These are phyloP conservation scores for Sinella curviseta DNA, from an alignment of 1,140 invertebrate genomes.

Conservation along the genomic window DNA sequence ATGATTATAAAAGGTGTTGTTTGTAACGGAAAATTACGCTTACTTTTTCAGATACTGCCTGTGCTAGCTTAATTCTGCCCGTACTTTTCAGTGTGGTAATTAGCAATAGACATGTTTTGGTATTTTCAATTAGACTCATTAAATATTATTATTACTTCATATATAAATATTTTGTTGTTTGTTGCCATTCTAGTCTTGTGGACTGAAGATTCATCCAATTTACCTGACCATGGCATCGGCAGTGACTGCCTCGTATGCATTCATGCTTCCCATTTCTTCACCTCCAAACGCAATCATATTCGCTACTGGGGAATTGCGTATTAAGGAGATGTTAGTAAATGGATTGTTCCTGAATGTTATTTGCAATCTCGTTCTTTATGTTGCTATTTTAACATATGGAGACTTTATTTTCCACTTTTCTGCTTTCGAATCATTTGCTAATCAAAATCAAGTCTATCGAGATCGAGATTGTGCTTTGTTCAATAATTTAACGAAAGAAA, in stretches of 20 bases:
- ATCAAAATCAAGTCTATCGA: background rate
- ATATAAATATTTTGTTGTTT: background rate
- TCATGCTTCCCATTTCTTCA: slow-evolving; percentile 70
- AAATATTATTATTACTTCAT: background rate
- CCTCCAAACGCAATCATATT: slow-evolving; percentile 93
- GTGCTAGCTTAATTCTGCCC: slow-evolving; percentile 76
- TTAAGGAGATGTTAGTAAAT: background rate
- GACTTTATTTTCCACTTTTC: background rate
- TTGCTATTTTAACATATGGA: background rate
- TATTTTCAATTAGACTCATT: background rate
- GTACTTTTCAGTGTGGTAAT: slow-evolving; percentile 74
- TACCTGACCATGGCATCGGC: slow-evolving; percentile 83
- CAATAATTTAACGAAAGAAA: background rate
- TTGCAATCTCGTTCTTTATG: slow-evolving; percentile 5
- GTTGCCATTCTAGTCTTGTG: slow-evolving; percentile 58
- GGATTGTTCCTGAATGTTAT: background rate
- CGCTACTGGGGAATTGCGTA: background rate
- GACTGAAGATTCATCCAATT: slow-evolving; percentile 73
- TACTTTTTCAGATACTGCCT: slow-evolving; percentile 65
- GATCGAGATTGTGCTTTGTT: background rate
- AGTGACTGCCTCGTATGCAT: slow-evolving; percentile 72
- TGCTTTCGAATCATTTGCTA: no score
- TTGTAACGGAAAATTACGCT: background rate
- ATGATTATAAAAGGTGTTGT: no score
- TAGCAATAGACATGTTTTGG: background rate